Percentiles rank a stretch among this genome's conserved stretches.
Evolutionary conservation across 2,113 vertebrate species (phyloP).

Genomic region (Sphyrna mokarran): DNA sequence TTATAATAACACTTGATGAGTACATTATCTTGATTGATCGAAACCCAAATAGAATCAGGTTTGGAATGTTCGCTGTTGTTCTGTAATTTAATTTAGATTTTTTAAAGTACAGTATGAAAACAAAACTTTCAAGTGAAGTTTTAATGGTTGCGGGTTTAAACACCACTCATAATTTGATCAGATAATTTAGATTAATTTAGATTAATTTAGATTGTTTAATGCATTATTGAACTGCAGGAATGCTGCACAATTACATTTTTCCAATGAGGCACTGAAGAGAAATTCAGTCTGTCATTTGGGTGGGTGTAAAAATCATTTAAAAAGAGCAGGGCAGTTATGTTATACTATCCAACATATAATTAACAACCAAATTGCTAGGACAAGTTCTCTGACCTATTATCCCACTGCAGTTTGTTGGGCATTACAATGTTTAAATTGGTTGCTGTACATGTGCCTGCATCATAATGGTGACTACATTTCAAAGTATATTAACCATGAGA

Average conservation of each 20-base stretch:
- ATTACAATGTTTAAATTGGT: background rate
- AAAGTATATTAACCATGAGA: background rate
- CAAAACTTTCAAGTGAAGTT: background rate
- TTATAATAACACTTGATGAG: background rate
- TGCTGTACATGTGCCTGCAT: background rate
- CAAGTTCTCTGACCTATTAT: too few species aligned
- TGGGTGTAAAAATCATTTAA: background rate
- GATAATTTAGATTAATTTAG: background rate
- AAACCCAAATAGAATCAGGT: background rate
- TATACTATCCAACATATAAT: background rate
- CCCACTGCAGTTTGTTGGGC: background rate
- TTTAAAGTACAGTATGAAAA: background rate
- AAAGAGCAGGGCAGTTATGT: background rate
- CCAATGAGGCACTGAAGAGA: background rate
- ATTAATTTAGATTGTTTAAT: background rate
- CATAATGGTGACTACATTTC: background rate
- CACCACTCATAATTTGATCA: background rate
- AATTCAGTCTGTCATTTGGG: background rate
- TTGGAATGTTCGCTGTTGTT: background rate
- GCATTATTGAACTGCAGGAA: background rate
- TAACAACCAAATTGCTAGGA: background rate
- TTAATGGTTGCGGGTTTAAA: background rate
- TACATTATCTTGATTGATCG: background rate
- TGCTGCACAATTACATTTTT: background rate
- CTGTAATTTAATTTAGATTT: background rate